Evolutionary conservation across 1,140 invertebrate genomes (phyloP), one percentile per base, ranked within the genome.

Genomic region (Hyphantria cunea): DNA sequence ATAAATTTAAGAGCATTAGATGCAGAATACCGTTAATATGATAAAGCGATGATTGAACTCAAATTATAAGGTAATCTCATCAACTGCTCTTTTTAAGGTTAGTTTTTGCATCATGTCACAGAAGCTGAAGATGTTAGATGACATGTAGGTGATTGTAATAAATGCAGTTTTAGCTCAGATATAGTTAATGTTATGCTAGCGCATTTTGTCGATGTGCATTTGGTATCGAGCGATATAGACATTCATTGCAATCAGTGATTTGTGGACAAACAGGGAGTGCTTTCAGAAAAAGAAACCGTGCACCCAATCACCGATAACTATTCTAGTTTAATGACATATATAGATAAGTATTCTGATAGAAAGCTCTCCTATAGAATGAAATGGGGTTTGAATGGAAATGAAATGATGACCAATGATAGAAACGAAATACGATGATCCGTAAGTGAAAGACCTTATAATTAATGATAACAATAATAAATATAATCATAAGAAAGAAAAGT

Each of bases 301-400:
- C 81, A 86, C 86, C 88, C 88, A 82, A 86, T 88, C 86, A 90
- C 88, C 88, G 70, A 56, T 67, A 72, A 50, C 65, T 59, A 71
- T 62, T 74, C 56, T 70, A 68, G 60, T 44, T 51, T 56, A 74
- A 68, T 33, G 31, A 58, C 34, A 52, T 56, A n/a, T 7, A 25
- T 25, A 68, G 64, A 12, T 44, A 53, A 60, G 48, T 55, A 54
- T 71, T 76, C 72, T 56, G 51, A 66, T 67, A 78, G 84, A 86
- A 89, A 90, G 84, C 84, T 77, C 86, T 90, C 84, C 82, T 70
- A 80, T 76, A 72, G 61, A 69, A 85, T 90, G 88, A 89, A 86
- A 90, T 90, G 88, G 88, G 88, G 88, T 90, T 90, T 90, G 88
- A 90, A 90, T 82, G 75, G 72, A 76, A 79, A 77, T 78, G 74